Percentiles rank a stretch among this genome's conserved stretches.
phyloP scores from a whole-genome alignment of 2,888 invertebrate species.

The Hyles lineata region DNA sequence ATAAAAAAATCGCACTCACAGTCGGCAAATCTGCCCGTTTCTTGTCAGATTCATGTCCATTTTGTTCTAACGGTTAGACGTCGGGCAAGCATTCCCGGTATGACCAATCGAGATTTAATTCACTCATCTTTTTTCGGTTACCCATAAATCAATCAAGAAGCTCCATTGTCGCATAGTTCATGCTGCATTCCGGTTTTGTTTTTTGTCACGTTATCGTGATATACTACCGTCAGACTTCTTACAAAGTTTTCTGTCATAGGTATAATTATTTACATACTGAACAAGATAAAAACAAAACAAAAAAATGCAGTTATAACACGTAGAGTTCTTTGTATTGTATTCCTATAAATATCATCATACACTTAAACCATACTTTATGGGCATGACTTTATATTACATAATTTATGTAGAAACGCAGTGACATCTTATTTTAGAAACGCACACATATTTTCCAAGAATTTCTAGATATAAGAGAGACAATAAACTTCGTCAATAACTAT shows the following conservation, averaged over 20 bases:
- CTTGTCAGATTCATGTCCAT: conserved; percentile 29
- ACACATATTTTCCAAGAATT: too few species aligned
- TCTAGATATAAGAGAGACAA: not conserved
- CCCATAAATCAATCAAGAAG: not conserved
- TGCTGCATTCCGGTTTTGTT: not conserved
- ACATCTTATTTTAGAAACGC: too few species aligned
- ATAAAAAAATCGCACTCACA: conserved; percentile 28
- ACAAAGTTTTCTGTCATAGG: too few species aligned
- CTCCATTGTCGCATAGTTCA: conserved; percentile 4
- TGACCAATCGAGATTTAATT: conserved; percentile 54
- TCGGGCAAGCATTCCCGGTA: conserved; percentile 31
- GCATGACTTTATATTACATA: too few species aligned
- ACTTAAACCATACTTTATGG: not conserved
- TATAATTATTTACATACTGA: too few species aligned
- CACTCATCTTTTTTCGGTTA: conserved; percentile 44
- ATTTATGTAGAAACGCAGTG: too few species aligned
- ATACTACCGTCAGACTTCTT: too few species aligned
- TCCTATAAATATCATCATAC: too few species aligned
- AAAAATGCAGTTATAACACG: too few species aligned
- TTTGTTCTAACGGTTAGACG: conserved; percentile 29
- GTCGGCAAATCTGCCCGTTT: conserved; percentile 29
- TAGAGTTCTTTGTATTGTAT: too few species aligned
- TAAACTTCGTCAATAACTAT: not conserved
- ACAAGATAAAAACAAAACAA: too few species aligned
- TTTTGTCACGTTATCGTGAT: not conserved